Evolutionary conservation across 1,140 invertebrate genomes (phyloP).

Genomic region (Teleopsis dalmanni): DNA sequence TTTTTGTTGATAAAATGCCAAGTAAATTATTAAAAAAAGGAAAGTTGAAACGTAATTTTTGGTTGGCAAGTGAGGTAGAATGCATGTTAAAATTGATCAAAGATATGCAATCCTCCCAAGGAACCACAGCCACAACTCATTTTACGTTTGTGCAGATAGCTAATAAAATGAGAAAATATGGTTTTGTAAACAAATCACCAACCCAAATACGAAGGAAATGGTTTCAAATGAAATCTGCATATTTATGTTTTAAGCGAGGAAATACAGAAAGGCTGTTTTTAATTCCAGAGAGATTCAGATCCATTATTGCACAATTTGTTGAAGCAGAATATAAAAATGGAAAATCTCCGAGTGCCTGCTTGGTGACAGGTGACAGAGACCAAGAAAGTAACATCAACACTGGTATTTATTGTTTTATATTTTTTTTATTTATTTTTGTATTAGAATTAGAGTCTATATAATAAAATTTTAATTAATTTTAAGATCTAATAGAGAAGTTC

Average conservation of each 20-base stretch:
- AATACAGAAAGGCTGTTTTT: slow-evolving; percentile 20
- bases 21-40: slow-evolving; percentile 30
- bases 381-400: no score
- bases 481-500: no score
- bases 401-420: no score
- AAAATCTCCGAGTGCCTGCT: no score
- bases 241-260: slow-evolving; percentile 35
- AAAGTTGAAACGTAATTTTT: slow-evolving; percentile 37
- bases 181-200: slow-evolving; percentile 35
- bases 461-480: no score
- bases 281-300: slow-evolving; percentile 31
- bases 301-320: slow-evolving; percentile 33
- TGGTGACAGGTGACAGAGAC: no score
- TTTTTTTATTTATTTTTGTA: no score
- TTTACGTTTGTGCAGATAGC: slow-evolving; percentile 34
- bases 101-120: slow-evolving; percentile 23
- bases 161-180: slow-evolving; percentile 30
- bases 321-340: slow-evolving; percentile 27
- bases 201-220: slow-evolving; percentile 34
- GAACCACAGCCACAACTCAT: slow-evolving; percentile 27
- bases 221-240: slow-evolving; percentile 40
- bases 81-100: slow-evolving; percentile 33
- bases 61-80: slow-evolving; percentile 32
- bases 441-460: no score
- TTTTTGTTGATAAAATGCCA: no score